These are phyloP conservation scores for Falco biarmicus DNA, from an alignment of 2,797 vertebrate species.

Conservation along the genomic window DNA sequence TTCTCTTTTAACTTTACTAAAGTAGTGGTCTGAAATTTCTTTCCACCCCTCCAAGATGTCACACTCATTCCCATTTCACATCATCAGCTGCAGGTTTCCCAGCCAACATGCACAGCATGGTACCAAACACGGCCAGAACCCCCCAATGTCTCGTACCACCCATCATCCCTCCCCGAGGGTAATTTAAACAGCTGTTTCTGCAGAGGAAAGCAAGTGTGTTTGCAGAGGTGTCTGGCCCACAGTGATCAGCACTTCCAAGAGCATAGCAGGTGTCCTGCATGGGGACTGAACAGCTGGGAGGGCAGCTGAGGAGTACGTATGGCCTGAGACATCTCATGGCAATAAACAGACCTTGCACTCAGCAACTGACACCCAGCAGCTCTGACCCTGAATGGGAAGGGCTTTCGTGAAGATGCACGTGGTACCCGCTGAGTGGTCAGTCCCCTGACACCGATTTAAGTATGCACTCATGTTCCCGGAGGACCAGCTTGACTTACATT, in stretches of 20 bases:
- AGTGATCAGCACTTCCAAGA: not conserved
- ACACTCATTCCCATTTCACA: not conserved
- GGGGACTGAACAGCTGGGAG: not conserved
- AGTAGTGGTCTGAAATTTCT: not conserved
- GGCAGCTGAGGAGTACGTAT: not conserved
- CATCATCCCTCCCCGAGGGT: not conserved
- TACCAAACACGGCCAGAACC: not conserved
- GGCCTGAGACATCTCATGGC: not conserved
- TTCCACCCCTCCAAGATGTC: not conserved
- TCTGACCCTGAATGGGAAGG: not conserved
- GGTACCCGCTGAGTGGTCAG: not conserved
- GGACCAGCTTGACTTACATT: not conserved
- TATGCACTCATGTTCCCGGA: not conserved
- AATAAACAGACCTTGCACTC: not conserved
- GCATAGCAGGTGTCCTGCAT: not conserved
- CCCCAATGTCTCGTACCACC: not conserved
- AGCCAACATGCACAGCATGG: accelerated
- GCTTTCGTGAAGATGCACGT: not conserved
- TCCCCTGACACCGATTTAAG: not conserved
- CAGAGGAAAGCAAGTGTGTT: not conserved
- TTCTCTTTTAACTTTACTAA: not conserved
- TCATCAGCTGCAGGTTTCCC: not conserved
- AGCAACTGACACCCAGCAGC: not conserved
- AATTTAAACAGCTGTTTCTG: not conserved
- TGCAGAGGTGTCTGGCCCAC: not conserved